These are phyloP conservation scores for Tachuris rubrigastra DNA, from an alignment of 2,113 vertebrate genomes.

Conservation along the genomic window DNA sequence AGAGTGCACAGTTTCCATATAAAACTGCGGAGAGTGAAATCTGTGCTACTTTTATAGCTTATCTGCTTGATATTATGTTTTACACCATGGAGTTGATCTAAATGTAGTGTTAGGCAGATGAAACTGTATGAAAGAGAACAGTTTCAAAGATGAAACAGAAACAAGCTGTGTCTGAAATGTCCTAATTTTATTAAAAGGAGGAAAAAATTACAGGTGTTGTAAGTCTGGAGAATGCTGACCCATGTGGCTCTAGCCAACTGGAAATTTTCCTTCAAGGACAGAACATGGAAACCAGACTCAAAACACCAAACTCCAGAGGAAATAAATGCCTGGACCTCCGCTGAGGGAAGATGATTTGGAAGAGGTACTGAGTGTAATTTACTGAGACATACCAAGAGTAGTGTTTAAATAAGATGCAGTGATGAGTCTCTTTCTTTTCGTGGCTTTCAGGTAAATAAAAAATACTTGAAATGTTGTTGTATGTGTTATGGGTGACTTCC, in stretches of 20 bases:
- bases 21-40: not conserved
- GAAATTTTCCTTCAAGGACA: not conserved
- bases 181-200: not conserved
- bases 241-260: not conserved
- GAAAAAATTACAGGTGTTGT: not conserved
- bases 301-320: not conserved
- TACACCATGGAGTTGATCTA: not conserved
- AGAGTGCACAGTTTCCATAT: accelerated
- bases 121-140: not conserved
- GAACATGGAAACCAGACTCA: not conserved
- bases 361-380: not conserved
- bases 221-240: not conserved
- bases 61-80: not conserved
- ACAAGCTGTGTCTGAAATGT: not conserved
- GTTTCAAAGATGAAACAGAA: not conserved
- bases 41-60: not conserved
- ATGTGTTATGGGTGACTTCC: not conserved
- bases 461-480: not conserved
- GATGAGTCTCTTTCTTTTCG: not conserved
- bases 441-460: not conserved
- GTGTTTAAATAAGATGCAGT: not conserved
- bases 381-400: not conserved
- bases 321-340: not conserved
- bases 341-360: not conserved
- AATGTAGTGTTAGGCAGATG: not conserved